These are phyloP conservation scores for Bembecia ichneumoniformis DNA, from an alignment of 2,888 invertebrate genomes.

Conservation along the genomic window DNA sequence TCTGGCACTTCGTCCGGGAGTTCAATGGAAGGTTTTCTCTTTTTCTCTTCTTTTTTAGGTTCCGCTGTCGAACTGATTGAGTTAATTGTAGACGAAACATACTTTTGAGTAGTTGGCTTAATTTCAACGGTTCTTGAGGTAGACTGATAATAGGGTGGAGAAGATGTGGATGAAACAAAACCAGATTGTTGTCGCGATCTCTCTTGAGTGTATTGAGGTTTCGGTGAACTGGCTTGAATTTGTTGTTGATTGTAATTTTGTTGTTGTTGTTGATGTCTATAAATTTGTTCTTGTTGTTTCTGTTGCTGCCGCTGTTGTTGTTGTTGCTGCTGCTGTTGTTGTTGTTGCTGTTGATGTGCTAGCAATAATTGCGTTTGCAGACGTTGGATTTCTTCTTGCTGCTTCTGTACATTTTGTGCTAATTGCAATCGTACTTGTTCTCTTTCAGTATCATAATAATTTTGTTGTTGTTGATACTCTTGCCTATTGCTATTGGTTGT, in stretches of 20 bases:
- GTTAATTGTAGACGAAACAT: constrained; percentile 59
- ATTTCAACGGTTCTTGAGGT: constrained; percentile 61
- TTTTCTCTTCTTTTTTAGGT: constrained; percentile 66
- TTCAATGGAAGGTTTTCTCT: constrained; percentile 67
- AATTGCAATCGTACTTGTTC: constrained; percentile 54
- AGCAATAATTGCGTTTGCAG: constrained; percentile 52
- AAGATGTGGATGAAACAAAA: constrained; percentile 38
- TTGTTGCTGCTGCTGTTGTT: constrained; percentile 23
- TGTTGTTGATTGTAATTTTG: constrained; percentile 37
- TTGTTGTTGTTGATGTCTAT: constrained; percentile 23
- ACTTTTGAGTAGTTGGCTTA: constrained; percentile 64
- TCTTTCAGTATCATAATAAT: constrained; percentile 50
- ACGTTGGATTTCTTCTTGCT: constrained; percentile 66
- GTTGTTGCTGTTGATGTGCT: constrained; percentile 50
- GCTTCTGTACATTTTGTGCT: constrained; percentile 63
- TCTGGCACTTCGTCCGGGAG: constrained; percentile 92
- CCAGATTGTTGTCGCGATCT: constrained; percentile 42
- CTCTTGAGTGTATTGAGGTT: constrained; percentile 53
- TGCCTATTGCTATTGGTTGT: constrained; percentile 16
- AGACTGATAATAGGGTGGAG: constrained; percentile 52
- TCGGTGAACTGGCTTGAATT: constrained; percentile 42
- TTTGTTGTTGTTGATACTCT: constrained; percentile 33
- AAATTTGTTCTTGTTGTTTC: constrained; percentile 23
- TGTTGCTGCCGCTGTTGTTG: constrained; percentile 28
- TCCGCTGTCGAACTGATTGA: constrained; percentile 56